Conservation (phyloP, 2,888 invertebrate species). For the Carcina quercana region DNA sequence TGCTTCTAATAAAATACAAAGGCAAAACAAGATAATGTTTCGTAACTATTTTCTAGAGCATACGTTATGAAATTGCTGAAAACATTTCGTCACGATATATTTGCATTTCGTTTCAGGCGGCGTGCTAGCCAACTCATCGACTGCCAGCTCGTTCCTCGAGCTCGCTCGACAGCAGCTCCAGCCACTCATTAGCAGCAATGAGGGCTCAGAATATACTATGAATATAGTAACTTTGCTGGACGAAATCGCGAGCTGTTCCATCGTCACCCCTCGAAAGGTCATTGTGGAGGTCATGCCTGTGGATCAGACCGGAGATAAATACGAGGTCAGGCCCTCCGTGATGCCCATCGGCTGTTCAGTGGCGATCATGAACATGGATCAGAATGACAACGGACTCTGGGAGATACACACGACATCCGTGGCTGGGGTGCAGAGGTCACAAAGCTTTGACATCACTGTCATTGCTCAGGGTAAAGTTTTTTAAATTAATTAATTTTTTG, state of each 20-base stretch:
- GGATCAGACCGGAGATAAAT: slow-evolving; percentile 19
- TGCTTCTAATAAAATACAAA: too few relatives aligned
- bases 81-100: too few relatives aligned
- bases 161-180: too few relatives aligned
- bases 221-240: slow-evolving; percentile 11
- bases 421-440: not conserved
- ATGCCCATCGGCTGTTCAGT: not conserved
- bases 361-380: not conserved
- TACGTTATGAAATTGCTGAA: too few relatives aligned
- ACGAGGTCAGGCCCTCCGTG: slow-evolving; percentile 9
- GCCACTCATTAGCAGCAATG: too few relatives aligned
- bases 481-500: too few relatives aligned
- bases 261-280: slow-evolving; percentile 17
- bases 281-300: slow-evolving; percentile 23
- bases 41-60: too few relatives aligned
- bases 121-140: too few relatives aligned
- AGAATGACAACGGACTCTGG: slow-evolving; percentile 23
- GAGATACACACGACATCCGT: slow-evolving; percentile 12
- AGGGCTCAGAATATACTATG: too few relatives aligned
- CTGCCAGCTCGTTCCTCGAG: too few relatives aligned
- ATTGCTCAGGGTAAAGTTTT: not conserved
- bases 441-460: slow-evolving; percentile 4
- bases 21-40: too few relatives aligned
- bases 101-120: too few relatives aligned
- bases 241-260: slow-evolving; percentile 17